Percentiles rank a stretch among this genome's conserved stretches.
These are phyloP conservation scores for Caenorhabditis sp. DNA, from an alignment of 2,888 invertebrate genomes.

Conservation along the genomic window DNA sequence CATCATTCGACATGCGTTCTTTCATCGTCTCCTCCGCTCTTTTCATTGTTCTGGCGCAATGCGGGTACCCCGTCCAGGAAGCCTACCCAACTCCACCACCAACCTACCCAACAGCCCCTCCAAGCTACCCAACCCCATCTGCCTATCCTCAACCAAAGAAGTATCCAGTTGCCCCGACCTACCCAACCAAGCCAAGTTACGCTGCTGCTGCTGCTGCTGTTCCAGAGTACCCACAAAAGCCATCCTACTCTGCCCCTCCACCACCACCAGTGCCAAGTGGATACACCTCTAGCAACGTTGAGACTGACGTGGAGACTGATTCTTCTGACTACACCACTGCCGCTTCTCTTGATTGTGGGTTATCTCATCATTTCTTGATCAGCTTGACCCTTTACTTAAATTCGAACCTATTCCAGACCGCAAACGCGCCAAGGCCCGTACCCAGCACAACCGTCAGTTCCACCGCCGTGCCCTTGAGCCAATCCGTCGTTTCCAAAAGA, in stretches of 20 bases:
- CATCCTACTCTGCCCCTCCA: slow-evolving; percentile 33
- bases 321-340: slow-evolving; percentile 11
- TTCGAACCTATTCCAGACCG: slow-evolving; percentile 18
- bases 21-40: not conserved
- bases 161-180: slow-evolving; percentile 24
- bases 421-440: slow-evolving; percentile 38
- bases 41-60: not conserved
- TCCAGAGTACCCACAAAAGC: slow-evolving; percentile 16
- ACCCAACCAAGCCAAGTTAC: slow-evolving; percentile 19
- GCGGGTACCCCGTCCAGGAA: not conserved
- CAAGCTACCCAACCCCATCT: slow-evolving; percentile 27
- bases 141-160: slow-evolving; percentile 16
- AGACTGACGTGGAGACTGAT: slow-evolving; percentile 1
- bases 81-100: slow-evolving; percentile 23
- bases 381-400: too few species aligned
- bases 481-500: slow-evolving; percentile 47
- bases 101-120: not conserved
- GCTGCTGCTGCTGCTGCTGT: slow-evolving; percentile 15
- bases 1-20: not conserved
- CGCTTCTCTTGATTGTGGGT: slow-evolving; percentile 13
- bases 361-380: not conserved
- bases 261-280: slow-evolving; percentile 24
- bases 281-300: slow-evolving; percentile 11
- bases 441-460: slow-evolving; percentile 38
- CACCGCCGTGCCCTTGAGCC: slow-evolving; percentile 46